Base-by-base conservation (phyloP, 2,113 vertebrate genomes). In the Bagarius yarrelli region DNA sequence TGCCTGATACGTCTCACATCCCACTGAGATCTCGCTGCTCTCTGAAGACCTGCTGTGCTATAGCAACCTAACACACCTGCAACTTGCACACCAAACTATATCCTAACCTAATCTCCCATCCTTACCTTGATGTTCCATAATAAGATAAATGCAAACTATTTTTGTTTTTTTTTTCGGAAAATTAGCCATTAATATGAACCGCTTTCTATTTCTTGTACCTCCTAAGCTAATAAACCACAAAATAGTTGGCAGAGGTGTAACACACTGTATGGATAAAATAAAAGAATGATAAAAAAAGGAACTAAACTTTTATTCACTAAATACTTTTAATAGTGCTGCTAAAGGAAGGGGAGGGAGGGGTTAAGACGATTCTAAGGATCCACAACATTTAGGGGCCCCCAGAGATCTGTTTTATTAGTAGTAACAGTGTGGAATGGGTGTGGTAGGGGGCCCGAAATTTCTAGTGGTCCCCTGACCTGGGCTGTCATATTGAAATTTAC, bases 21-120 rank as follows among this genome's bases (percentile, higher is more conserved):
- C 59, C 88, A 86, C 85, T 19, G 19, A 84, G 86, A 66, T 64
- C 67, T 74, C n/a, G 50, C 83, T 56, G 59, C 32, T 52, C 84
- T 73, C 81, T 67, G 21, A 70, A 77, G 73, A 77, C 66, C 27
- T 40, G 88, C 88, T 21, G 81, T 79, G 74, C 66, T 87, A 87
- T 86, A 63, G 85, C 57, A 86, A 90, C 88, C 34, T 34, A 80
- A 69, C 78, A 40, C 59, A 84, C 72, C 81, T 50, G 84, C 47
- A 30, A 40, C 70, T 71, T 5, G 55, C 82, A 79, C 53, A 60
- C 23, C 30, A 34, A 4, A 52, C 34, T 5, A 8, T 13, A n/a
- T 19, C 4, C 30, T 21, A 25, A 25, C 30, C 23, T 61, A 44
- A 25, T 25, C 56, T 76, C 12, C 23, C n/a, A 59, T 0, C 19